Percentiles rank a stretch among this genome's conserved stretches.
Conservation (phyloP, 2,888 invertebrate species). For the Drosophila putrida region DNA sequence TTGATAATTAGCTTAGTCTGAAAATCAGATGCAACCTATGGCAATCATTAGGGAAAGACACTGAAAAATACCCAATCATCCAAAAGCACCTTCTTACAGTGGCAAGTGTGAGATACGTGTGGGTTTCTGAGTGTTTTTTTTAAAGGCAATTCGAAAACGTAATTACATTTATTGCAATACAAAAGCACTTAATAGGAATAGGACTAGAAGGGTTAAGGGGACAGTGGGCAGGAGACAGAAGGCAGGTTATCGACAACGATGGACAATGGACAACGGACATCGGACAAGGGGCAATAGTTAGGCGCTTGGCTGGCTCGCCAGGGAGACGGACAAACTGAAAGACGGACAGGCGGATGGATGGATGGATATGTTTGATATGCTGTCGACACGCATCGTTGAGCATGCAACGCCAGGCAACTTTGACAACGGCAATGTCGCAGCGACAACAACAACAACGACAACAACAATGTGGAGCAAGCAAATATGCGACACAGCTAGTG, state of each 20-base stretch:
- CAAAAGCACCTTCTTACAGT: background rate
- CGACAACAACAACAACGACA: slow-evolving; percentile 54
- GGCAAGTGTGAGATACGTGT: slow-evolving; percentile 26
- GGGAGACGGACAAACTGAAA: slow-evolving; percentile 20
- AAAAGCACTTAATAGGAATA: slow-evolving; percentile 39
- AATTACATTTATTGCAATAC: slow-evolving; percentile 75
- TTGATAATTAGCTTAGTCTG: background rate
- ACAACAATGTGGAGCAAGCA: slow-evolving; percentile 63
- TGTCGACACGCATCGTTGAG: slow-evolving; percentile 81
- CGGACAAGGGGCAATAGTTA: slow-evolving; percentile 42
- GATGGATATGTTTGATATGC: slow-evolving; percentile 71
- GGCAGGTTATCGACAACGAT: background rate
- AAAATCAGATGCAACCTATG: slow-evolving; percentile 9
- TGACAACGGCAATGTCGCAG: slow-evolving; percentile 57
- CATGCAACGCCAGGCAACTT: slow-evolving; percentile 65
- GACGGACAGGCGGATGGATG: slow-evolving; percentile 9
- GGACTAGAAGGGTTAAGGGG: background rate
- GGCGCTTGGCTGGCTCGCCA: slow-evolving; percentile 23
- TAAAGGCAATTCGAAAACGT: slow-evolving; percentile 65
- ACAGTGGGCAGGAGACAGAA: background rate
- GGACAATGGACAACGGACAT: slow-evolving; percentile 26
- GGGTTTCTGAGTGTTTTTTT: slow-evolving; percentile 32
- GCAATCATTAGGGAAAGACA: slow-evolving; percentile 9
- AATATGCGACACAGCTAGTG: slow-evolving; percentile 50
- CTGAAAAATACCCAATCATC: background rate